phyloP scores from a whole-genome alignment of 2,888 invertebrate species.

The Pardosa pseudoannulata region DNA sequence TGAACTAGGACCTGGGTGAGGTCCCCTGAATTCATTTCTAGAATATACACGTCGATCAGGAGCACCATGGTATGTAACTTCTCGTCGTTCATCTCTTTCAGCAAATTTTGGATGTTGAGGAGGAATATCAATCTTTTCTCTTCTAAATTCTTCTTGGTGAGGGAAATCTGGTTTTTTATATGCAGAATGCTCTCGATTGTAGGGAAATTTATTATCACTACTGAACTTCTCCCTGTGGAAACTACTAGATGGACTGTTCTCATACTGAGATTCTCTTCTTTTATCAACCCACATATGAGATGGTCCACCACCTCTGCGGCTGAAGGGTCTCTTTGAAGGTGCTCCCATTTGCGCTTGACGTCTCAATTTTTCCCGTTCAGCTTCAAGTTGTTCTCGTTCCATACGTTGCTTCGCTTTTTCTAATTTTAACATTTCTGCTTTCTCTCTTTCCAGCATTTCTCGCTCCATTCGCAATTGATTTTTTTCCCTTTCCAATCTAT shows the following conservation, averaged over 20 bases:
- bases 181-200: slow-evolving; percentile 36
- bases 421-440: slow-evolving; percentile 88
- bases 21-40: slow-evolving; percentile 55
- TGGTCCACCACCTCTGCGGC: slow-evolving; percentile 47
- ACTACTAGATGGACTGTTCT: slow-evolving; percentile 11
- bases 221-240: slow-evolving; percentile 38
- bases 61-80: slow-evolving; percentile 54
- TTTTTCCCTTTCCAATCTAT: slow-evolving; percentile 83
- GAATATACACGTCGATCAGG: slow-evolving; percentile 61
- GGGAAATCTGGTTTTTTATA: slow-evolving; percentile 52
- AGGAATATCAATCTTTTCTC: slow-evolving; percentile 44
- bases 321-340: slow-evolving; percentile 44
- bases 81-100: slow-evolving; percentile 47
- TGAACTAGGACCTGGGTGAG: slow-evolving; percentile 37
- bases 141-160: slow-evolving; percentile 49
- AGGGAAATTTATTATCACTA: slow-evolving; percentile 38
- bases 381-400: slow-evolving; percentile 77
- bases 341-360: slow-evolving; percentile 41
- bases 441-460: slow-evolving; percentile 79
- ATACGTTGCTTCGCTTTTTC: slow-evolving; percentile 84
- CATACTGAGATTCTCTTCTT: slow-evolving; percentile 35
- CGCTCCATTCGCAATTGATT: slow-evolving; percentile 77
- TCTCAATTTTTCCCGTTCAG: slow-evolving; percentile 49
- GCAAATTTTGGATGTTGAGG: slow-evolving; percentile 37
- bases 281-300: slow-evolving; percentile 57